Evolutionary conservation across 2,797 vertebrate species (phyloP), one percentile per base, ranked within the genome.

Genomic region (Malacoraja senta): DNA sequence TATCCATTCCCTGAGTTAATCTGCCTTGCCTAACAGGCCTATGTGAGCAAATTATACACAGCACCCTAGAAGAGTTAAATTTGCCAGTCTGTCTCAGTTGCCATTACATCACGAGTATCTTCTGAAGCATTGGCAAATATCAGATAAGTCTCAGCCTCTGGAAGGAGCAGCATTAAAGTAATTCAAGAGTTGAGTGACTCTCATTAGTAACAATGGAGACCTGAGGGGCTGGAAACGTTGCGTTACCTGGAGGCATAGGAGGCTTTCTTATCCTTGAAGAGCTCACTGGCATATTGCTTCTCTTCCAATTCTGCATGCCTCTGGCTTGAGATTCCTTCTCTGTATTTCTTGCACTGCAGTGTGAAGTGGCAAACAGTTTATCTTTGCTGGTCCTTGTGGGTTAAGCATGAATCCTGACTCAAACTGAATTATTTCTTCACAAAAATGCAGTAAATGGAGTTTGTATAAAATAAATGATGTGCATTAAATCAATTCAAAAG

Each of bases 201-300:
- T 0, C 3, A 63, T 93, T 63, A 35, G 86, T 71, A 68, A 68
- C n/a, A 65, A 24, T 35, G 17, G n/a, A 24, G 29, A 32, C 63
- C 17, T 19, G 4, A 35, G 86, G 32, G 21, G 65, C n/a, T 65
- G 65, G n/a, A 77, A 35, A 17, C 65, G 68, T 24, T 58, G 4
- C 35, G 94, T 95, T 74, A 97, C 97, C 97, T 97, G 94, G 95
- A 93, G 10, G 95, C 84, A 63, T 97, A 97, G 0, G 96, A 95
- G 0, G 94, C 94, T 95, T 97, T 97, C 95, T 96, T 97, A 95
- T 93, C 96, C 94, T 95, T 96, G 94, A 97, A 96, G 92, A 97
- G 95, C 72, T 97, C 95, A 0, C 96, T 97, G 95, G 97, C 97
- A 0, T 94, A 95, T 93, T 96, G 94, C 94, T 97, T 97, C 93